phyloP scores from a whole-genome alignment of 2,888 invertebrate genomes.

The Pristionchus entomophagus region DNA sequence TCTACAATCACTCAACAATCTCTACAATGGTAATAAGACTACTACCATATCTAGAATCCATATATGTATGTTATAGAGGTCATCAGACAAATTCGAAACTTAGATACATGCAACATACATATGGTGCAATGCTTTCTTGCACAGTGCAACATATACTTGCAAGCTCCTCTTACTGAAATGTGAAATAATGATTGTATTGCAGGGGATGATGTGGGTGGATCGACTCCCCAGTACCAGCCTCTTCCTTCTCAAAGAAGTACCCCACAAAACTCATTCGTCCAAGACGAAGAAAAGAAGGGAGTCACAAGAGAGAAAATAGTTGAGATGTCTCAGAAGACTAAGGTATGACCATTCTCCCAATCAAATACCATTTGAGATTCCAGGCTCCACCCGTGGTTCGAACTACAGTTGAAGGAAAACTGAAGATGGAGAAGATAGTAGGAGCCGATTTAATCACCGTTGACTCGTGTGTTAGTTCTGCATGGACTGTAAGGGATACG shows the following conservation, averaged over 20 bases:
- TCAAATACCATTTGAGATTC: not conserved
- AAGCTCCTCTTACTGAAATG: too few relatives aligned
- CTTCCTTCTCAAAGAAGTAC: conserved; percentile 43
- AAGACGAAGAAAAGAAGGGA: conserved; percentile 43
- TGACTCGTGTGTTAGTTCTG: conserved; percentile 65
- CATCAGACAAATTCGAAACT: too few relatives aligned
- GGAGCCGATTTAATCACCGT: conserved; percentile 69
- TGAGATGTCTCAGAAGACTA: conserved; percentile 25
- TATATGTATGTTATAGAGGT: too few relatives aligned
- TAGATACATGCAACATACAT: too few relatives aligned
- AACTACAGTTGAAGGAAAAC: conserved; percentile 74
- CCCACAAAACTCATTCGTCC: conserved; percentile 20
- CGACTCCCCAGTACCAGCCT: conserved; percentile 28
- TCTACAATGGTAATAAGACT: conserved; percentile 28
- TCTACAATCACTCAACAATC: conserved; percentile 33
- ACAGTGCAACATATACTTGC: too few relatives aligned
- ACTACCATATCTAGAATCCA: not conserved
- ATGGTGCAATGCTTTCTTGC: too few relatives aligned
- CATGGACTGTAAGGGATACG: conserved; percentile 73
- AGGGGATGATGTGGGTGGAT: conserved; percentile 16
- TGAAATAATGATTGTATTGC: not conserved
- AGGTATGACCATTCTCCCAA: not conserved
- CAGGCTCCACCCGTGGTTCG: conserved; percentile 64
- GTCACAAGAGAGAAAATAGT: conserved; percentile 39
- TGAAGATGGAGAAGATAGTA: conserved; percentile 74